Base-by-base conservation (phyloP, 2,113 vertebrate genomes). In the Myrmophylax atrothorax region DNA sequence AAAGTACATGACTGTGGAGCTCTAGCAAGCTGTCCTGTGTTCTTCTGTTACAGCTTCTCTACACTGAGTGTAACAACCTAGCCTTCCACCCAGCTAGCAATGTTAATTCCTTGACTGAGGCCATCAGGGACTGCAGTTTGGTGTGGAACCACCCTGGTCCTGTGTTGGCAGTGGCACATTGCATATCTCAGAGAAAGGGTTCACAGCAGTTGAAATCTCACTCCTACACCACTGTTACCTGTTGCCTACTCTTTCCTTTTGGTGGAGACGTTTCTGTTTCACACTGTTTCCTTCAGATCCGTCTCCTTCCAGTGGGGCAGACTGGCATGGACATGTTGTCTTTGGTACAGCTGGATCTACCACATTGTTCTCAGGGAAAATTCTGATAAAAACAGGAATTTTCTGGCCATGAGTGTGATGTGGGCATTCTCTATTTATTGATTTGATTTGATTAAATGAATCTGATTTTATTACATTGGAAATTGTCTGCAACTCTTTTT, bases 271-370 rank as follows among this genome's bases (percentile, higher is more conserved):
- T 49, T 77, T 58, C 37, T 79, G n/a, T 83, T 5, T 2, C 24
- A 37, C 3, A 0, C 3, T 17, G 20, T 70, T 80, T 63, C 23
- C 31, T 86, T 74, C 79, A 69, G 31, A 33, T 35, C 58, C 53
- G 13, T 33, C n/a, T 82, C 38, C 31, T 79, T 73, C 14, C 67
- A 90, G 7, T 52, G 50, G 79, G 18, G 18, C 14, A 53, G 49
- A 37, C 10, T 12, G 37, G 58, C 40, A 38, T 1, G 1, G 29
- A n/a, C 17, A 26, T 25, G 12, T 0, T 44, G 3, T 49, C 8
- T 59, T 78, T 75, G 22, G 10, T 52, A 84, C 7, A 62, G 4
- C 29, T 86, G 6, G 4, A 66, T 83, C 35, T 58, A 40, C 59
- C 90, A 16, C 10, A 49, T 2, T 18, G 3, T 37, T 76, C 91